Evolutionary conservation across 2,113 vertebrate species (phyloP).

Genomic region (Pheucticus melanocephalus): DNA sequence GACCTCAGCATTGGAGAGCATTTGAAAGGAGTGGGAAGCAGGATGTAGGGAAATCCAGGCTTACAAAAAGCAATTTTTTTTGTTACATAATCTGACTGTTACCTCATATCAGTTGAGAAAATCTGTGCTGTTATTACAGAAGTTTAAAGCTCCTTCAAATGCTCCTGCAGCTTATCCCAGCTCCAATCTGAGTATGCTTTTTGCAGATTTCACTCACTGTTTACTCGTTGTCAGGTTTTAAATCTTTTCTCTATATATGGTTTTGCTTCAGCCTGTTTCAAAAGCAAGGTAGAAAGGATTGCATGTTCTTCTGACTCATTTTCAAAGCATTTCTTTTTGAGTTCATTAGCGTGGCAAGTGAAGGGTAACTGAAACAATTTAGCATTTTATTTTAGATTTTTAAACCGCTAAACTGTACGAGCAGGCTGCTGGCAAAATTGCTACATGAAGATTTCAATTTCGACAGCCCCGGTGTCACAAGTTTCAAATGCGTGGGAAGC

Average conservation of each 20-base stretch:
- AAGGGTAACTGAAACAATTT: neutral
- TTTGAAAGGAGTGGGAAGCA: neutral
- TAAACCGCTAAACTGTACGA: neutral
- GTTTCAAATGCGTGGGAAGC: neutral
- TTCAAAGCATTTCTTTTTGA: neutral
- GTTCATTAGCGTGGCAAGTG: neutral
- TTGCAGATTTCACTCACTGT: neutral
- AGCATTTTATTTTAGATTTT: neutral
- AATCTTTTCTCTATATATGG: neutral
- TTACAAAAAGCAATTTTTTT: neutral
- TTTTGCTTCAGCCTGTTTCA: neutral
- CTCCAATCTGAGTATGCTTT: neutral
- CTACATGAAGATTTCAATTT: neutral
- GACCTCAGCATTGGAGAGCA: neutral
- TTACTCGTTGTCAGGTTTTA: neutral
- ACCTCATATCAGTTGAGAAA: neutral
- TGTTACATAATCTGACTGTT: neutral
- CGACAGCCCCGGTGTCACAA: neutral
- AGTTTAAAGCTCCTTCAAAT: neutral
- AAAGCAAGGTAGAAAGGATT: neutral
- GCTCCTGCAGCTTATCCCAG: neutral
- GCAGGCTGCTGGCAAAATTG: neutral
- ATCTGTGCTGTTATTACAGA: neutral
- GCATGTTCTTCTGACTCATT: neutral
- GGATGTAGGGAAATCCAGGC: neutral